Evolutionary conservation across 2,888 invertebrate genomes (phyloP).

Genomic region (Drosophila fungiperda): DNA sequence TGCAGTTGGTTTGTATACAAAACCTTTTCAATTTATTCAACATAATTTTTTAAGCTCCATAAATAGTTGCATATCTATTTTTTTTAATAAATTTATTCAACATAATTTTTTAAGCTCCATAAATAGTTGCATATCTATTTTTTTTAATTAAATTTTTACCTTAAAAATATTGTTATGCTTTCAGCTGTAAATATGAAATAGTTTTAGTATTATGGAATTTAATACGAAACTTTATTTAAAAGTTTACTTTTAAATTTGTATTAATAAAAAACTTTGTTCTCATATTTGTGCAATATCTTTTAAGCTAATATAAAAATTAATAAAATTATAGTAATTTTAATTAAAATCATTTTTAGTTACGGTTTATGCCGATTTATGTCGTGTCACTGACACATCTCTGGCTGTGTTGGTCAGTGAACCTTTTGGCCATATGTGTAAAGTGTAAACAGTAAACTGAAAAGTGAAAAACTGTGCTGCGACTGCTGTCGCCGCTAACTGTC

Average conservation of each 20-base stretch:
- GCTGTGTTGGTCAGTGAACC: constrained; percentile 71
- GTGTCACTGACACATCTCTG: constrained; percentile 47
- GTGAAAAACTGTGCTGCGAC: constrained; percentile 57
- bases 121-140: background rate
- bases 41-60: background rate
- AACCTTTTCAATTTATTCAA: background rate
- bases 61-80: background rate
- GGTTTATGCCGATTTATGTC: background rate
- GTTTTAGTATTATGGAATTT: background rate
- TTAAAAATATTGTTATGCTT: background rate
- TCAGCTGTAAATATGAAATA: background rate
- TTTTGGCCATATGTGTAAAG: constrained; percentile 57
- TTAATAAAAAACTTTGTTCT: background rate
- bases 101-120: background rate
- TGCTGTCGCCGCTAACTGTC: constrained; percentile 61
- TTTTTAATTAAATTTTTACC: background rate
- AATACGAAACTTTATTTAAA: background rate
- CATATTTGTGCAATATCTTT: background rate
- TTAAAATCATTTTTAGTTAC: background rate
- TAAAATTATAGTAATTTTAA: background rate
- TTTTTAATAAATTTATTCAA: background rate
- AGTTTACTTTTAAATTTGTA: background rate
- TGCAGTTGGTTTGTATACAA: background rate
- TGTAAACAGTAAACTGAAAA: constrained; percentile 60
- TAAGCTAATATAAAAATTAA: background rate